A percentile compares a stretch with the other conserved stretches of the same genome.
Evolutionary conservation across 1,140 invertebrate species (phyloP).

Genomic region (Drosophila nebulosa): DNA sequence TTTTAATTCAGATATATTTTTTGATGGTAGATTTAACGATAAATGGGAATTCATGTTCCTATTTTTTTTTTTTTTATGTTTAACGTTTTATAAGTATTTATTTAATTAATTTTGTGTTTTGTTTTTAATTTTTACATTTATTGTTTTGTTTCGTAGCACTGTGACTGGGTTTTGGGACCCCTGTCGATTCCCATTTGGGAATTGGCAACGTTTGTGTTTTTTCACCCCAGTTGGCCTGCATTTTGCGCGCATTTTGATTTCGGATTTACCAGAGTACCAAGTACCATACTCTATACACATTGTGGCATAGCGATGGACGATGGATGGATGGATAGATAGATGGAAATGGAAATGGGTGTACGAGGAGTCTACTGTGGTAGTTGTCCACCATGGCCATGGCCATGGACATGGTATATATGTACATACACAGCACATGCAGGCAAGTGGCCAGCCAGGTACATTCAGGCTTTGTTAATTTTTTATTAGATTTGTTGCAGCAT

Average conservation of each 20-base stretch:
- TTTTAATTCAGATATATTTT: neutral
- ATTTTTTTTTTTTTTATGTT: neutral
- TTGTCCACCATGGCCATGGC: slow-evolving; percentile 21
- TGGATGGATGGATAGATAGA: slow-evolving; percentile 9
- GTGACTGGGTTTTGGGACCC: slow-evolving; percentile 13
- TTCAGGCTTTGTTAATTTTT: slow-evolving; percentile 52
- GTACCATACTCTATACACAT: neutral
- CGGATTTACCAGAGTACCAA: slow-evolving; percentile 25
- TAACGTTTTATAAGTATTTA: neutral
- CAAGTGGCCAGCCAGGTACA: slow-evolving; percentile 19
- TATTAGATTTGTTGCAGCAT: slow-evolving; percentile 37
- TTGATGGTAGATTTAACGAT: no score
- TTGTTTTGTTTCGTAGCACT: slow-evolving; percentile 17
- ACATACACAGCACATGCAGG: neutral
- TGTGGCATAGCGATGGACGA: slow-evolving; percentile 42
- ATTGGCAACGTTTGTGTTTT: slow-evolving; percentile 55
- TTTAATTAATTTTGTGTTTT: neutral
- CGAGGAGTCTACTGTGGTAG: neutral
- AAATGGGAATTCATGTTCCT: no score
- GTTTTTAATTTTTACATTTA: neutral
- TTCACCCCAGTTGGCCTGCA: slow-evolving; percentile 76
- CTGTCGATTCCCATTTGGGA: slow-evolving; percentile 38
- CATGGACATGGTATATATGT: no score
- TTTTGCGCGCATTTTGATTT: slow-evolving; percentile 76
- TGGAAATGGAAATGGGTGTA: neutral